Evolutionary conservation across 2,888 invertebrate genomes (phyloP), one percentile per base, ranked within the genome.

Genomic region (Plebejus melissa): DNA sequence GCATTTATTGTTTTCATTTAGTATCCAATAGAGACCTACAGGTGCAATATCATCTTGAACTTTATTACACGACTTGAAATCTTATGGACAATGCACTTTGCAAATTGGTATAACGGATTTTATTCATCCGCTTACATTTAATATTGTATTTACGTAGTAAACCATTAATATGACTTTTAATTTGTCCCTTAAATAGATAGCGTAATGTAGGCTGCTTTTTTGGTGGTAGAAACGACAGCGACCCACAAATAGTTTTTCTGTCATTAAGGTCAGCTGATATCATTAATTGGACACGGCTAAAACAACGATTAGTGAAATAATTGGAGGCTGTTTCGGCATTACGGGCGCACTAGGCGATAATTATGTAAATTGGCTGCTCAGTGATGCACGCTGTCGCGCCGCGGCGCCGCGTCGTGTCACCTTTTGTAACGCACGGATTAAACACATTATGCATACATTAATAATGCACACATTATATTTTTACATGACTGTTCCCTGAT

Each of bases 331-430:
- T 80, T 77, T 77, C 77, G 75, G 80, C 79, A 80, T 82, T 83
- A 83, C 81, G 80, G 79, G 77, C 80, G 78, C 82, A 82, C 84
- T 80, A 85, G 82, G 83, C 85, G 84, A 84, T 86, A 86, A 87
- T 88, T 89, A 88, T 88, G 88, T 83, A 88, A 89, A 89, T 88
- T 82, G 82, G 82, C 81, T 84, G 82, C 82, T 82, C 82, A 80
- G 83, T 79, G 81, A 82, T 82, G 81, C 80, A 79, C 79, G 28
- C 46, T 57, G 75, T 70, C 70, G 78, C 81, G 81, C 82, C 83
- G 65, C 13, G 65, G 65, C 32, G 84, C 85, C 86, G 83, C 83
- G 83, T 22, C 28, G 83, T 83, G 80, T 78, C 79, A 80, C 79
- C 80, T 81, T 82, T 75, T 80, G 79, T 84, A 83, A 83, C 81